Base-by-base conservation (phyloP, 2,888 invertebrate genomes). In the Disparrhopalites patrizii region DNA sequence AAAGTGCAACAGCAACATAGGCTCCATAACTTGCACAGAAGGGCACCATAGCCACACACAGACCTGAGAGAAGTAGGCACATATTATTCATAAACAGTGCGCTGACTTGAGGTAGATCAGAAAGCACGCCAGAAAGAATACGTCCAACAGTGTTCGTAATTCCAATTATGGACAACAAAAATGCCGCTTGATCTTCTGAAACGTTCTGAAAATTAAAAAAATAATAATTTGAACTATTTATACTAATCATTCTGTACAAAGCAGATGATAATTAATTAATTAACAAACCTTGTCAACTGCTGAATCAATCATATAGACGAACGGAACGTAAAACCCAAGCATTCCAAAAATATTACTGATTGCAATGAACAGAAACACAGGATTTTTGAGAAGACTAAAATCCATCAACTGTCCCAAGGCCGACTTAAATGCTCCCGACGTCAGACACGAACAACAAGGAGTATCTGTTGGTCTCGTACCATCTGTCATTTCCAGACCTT, bases 241-340 rank as follows among this genome's bases (percentile, higher is more conserved):
- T 25, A 51, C n/a, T 7, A 58, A 57, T 40, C 8, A 40, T 13
- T 20, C 15, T 23, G 38, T 40, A 3, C 23, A 47, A 23, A 23
- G 18, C 15, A 10, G 23, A 23, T 56, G 30, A 28, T n/a, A 2
- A 13, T 31, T 31, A 40, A 18, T 43, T 28, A 8, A 43, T 23
- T 1, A n/a, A 18, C 61, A 82, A 84, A 89, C 89, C 77, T 87
- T 86, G 64, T 82, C 79, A 67, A 80, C 83, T 13, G 91, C 91
- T 62, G 89, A 88, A 76, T 93, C 91, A 27, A 93, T 91, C 63
- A 98, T 84, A 79, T 93, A 98, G 56, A 95, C 91, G 80, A 95
- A 98, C 40, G 98, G 98, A 73, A 98, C 92, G 80, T 96, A 96
- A 63, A 97, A 86, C 72, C 97, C 97, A 62, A 96, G 91, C 90